A percentile compares a stretch with the other conserved stretches of the same genome.
phyloP scores from a whole-genome alignment of 2,797 vertebrate genomes.

The Spatula versicolor region DNA sequence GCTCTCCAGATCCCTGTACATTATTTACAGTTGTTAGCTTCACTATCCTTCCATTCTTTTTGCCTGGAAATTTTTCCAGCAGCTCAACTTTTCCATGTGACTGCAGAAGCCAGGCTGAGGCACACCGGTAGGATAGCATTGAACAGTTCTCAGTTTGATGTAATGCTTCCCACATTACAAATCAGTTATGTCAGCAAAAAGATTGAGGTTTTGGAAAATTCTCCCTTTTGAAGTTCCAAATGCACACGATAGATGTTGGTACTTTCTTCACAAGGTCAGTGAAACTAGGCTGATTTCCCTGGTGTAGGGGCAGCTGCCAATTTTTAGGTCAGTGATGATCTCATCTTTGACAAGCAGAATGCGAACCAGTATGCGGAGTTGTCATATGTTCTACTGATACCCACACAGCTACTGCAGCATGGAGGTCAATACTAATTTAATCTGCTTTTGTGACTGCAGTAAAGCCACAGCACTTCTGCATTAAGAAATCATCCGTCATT shows the following conservation, averaged over 20 bases:
- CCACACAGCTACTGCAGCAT: background rate
- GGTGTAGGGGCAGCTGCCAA: constrained; percentile 58
- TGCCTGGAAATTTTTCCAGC: background rate
- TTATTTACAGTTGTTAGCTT: background rate
- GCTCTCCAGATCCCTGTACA: background rate
- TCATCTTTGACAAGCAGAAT: constrained; percentile 63
- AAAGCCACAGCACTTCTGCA: constrained; percentile 36
- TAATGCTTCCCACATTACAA: background rate
- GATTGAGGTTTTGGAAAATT: constrained; percentile 33
- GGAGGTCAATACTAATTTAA: constrained; percentile 72
- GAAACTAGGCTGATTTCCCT: constrained; percentile 41
- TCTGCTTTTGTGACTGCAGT: constrained; percentile 64
- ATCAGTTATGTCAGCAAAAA: background rate
- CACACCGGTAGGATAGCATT: background rate
- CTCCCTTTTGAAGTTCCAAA: constrained; percentile 20
- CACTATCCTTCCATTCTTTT: background rate
- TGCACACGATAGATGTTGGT: background rate
- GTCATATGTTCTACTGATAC: constrained; percentile 32
- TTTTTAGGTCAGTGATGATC: constrained; percentile 70
- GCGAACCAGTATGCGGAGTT: background rate
- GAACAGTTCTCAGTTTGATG: background rate
- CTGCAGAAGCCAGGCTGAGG: background rate
- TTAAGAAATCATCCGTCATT: constrained; percentile 63
- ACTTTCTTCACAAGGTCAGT: constrained; percentile 54
- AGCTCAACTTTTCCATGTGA: background rate